These are phyloP conservation scores for Linurgus olivaceus DNA, from an alignment of 2,797 vertebrate genomes.

Conservation along the genomic window DNA sequence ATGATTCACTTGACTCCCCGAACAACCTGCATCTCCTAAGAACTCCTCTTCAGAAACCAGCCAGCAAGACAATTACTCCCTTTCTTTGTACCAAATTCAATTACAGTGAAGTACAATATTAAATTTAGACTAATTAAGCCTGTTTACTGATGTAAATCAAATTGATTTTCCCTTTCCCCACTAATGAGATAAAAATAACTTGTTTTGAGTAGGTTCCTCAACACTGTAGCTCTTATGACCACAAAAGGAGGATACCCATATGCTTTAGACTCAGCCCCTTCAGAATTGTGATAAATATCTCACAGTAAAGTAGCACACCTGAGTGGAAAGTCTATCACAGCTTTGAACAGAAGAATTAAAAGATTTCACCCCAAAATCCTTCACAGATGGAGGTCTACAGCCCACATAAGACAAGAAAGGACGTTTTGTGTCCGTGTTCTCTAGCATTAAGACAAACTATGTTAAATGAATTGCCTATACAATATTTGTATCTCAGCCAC, in stretches of 20 bases:
- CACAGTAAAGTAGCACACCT: background rate
- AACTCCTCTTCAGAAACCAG: background rate
- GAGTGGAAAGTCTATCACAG: background rate
- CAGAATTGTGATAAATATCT: background rate
- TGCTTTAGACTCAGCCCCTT: background rate
- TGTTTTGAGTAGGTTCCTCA: background rate
- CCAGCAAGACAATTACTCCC: background rate
- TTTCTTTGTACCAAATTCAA: background rate
- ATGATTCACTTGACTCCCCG: background rate
- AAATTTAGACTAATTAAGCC: background rate
- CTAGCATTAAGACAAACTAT: background rate
- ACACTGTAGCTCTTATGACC: background rate
- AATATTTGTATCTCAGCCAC: background rate
- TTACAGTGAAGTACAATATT: background rate
- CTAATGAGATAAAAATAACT: background rate
- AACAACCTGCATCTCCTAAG: background rate
- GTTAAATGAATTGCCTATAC: background rate
- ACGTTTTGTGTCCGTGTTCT: background rate
- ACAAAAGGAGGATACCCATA: background rate
- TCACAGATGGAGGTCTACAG: background rate
- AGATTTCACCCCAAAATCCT: background rate
- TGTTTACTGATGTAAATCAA: background rate
- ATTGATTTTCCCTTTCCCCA: background rate
- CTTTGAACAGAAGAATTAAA: background rate
- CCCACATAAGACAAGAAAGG: background rate